These are phyloP conservation scores for Scaptomyza caliginosa DNA, from an alignment of 2,888 invertebrate species.

Conservation along the genomic window DNA sequence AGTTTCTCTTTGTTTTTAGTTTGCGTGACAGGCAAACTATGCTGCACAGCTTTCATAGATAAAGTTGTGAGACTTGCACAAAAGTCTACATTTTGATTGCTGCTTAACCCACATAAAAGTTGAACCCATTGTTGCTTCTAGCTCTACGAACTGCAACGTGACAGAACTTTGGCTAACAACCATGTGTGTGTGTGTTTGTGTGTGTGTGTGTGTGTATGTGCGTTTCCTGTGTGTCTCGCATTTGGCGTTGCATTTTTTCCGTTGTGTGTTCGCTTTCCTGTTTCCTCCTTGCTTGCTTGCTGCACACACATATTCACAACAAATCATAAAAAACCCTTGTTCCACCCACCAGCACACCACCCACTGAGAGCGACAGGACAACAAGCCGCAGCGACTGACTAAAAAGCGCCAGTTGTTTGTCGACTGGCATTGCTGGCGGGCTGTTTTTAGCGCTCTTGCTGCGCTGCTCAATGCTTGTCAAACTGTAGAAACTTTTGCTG, in stretches of 20 bases:
- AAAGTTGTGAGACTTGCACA: slow-evolving; percentile 7
- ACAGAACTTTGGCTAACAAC: slow-evolving; percentile 34
- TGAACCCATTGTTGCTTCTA: slow-evolving; percentile 38
- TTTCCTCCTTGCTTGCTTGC: slow-evolving; percentile 48
- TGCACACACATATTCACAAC: slow-evolving; percentile 70
- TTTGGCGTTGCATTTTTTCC: slow-evolving; percentile 56
- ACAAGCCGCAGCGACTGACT: slow-evolving; percentile 19
- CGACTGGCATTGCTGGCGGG: slow-evolving; percentile 73
- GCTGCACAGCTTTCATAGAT: neutral
- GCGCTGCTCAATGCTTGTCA: slow-evolving; percentile 9
- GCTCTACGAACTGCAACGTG: slow-evolving; percentile 35
- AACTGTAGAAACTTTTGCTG: slow-evolving; percentile 6
- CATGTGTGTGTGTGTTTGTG: slow-evolving; percentile 36
- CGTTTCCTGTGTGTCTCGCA: slow-evolving; percentile 48
- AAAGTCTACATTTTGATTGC: slow-evolving; percentile 3
- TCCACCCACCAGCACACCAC: slow-evolving; percentile 35
- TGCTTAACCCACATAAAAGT: slow-evolving; percentile 41
- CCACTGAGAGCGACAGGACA: slow-evolving; percentile 32
- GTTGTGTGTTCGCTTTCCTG: slow-evolving; percentile 62
- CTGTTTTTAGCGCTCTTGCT: slow-evolving; percentile 36
- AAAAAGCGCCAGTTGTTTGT: slow-evolving; percentile 68
- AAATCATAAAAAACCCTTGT: slow-evolving; percentile 69
- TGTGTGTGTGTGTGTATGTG: slow-evolving; percentile 25
- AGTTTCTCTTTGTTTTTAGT: slow-evolving; percentile 1
- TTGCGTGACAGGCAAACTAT: neutral